A percentile compares a stretch with the other conserved stretches of the same genome.
Evolutionary conservation across 2,888 invertebrate genomes (phyloP).

Genomic region (Chrysolina oricalcia): DNA sequence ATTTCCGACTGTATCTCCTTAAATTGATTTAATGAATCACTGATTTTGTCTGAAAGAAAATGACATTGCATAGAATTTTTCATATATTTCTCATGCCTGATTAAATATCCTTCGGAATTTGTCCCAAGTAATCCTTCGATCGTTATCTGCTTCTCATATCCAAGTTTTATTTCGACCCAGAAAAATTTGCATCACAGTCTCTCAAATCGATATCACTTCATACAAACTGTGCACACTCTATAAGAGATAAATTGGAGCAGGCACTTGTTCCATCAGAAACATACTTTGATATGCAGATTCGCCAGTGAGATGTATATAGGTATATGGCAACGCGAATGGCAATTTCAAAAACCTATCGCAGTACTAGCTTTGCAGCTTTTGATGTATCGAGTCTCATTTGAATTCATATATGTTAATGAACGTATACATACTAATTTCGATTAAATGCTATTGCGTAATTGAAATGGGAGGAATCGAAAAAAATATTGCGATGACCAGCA

Average conservation of each 20-base stretch:
- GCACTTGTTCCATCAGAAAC: constrained; percentile 18
- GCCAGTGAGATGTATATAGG: constrained; percentile 2
- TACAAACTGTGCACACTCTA: constrained; percentile 11
- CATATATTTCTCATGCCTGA: too few relatives aligned
- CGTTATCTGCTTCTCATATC: too few relatives aligned
- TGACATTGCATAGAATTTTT: too few relatives aligned
- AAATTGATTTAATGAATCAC: too few relatives aligned
- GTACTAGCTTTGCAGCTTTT: constrained; percentile 18
- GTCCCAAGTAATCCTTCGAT: too few relatives aligned
- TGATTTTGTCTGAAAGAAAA: too few relatives aligned
- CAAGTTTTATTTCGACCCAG: not conserved
- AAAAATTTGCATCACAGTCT: not conserved
- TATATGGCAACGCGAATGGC: not conserved
- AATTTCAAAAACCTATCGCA: constrained; percentile 23
- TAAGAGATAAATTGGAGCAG: not conserved
- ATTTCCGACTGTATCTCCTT: too few relatives aligned
- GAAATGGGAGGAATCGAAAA: constrained; percentile 26
- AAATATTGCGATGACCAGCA: not conserved
- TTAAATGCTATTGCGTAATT: constrained; percentile 22
- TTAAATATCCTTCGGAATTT: too few relatives aligned
- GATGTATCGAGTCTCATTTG: constrained; percentile 27
- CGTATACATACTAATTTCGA: constrained; percentile 30
- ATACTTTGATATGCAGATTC: constrained; percentile 20
- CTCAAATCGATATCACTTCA: constrained; percentile 15
- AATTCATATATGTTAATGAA: constrained; percentile 30